Conservation (phyloP, 2,113 vertebrate genomes). For the Bagarius yarrelli region DNA sequence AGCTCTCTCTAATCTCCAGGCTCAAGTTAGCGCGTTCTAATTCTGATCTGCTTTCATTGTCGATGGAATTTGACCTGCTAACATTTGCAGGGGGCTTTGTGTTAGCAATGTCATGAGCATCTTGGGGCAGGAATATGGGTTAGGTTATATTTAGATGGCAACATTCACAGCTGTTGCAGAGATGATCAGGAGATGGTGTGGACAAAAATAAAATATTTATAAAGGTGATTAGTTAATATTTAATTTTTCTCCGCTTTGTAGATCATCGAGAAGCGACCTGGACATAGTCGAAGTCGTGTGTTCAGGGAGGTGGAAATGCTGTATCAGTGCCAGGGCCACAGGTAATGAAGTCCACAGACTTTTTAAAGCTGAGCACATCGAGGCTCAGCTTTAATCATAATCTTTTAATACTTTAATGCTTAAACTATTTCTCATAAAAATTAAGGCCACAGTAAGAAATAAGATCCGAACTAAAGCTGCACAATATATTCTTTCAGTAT, state of each 20-base stretch:
- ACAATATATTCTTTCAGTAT: too few species aligned
- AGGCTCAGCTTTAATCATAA: background rate
- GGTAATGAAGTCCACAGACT: conserved; percentile 66
- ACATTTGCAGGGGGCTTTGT: background rate
- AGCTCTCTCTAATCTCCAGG: background rate
- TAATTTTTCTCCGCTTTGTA: conserved; percentile 48
- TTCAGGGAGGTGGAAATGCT: conserved; percentile 98
- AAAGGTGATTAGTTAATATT: background rate
- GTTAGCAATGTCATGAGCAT: conserved; percentile 19
- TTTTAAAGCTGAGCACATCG: background rate
- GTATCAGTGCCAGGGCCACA: conserved; percentile 99
- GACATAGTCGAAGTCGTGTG: conserved; percentile 90
- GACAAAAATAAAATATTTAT: background rate
- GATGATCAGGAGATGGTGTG: background rate
- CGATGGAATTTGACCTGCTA: conserved; percentile 32
- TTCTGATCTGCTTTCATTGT: conserved; percentile 33
- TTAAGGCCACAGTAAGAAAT: background rate
- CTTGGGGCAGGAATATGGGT: conserved; percentile 53
- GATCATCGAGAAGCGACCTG: conserved; percentile 95
- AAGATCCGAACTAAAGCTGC: too few species aligned
- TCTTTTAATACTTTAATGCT: too few species aligned
- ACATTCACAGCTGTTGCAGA: background rate
- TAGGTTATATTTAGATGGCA: conserved; percentile 52
- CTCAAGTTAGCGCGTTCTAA: conserved; percentile 49
- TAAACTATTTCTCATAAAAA: background rate